phyloP scores from a whole-genome alignment of 2,797 vertebrate genomes.

The Anomalospiza imberbis region DNA sequence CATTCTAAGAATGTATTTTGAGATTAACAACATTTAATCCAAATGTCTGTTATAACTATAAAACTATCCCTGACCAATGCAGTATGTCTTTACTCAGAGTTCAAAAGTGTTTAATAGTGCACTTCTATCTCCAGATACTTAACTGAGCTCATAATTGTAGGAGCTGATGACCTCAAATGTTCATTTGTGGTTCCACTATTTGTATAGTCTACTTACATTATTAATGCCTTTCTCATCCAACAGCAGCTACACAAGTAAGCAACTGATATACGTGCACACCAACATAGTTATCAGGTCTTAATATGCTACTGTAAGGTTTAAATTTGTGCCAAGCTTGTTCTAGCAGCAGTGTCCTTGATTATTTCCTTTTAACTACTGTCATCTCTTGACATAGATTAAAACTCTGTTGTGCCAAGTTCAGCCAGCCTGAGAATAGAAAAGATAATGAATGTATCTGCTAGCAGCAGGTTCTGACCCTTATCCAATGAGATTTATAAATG shows the following conservation, averaged over 20 bases:
- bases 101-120: neutral
- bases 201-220: neutral
- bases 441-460: neutral
- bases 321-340: neutral
- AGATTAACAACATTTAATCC: neutral
- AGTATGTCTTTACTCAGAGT: neutral
- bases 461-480: neutral
- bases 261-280: neutral
- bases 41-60: neutral
- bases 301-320: neutral
- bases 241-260: neutral
- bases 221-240: neutral
- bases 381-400: neutral
- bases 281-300: neutral
- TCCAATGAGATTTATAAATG: neutral
- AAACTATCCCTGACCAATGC: neutral
- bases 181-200: conserved; percentile 1
- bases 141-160: neutral
- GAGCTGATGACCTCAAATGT: neutral
- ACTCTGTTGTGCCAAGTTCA: neutral
- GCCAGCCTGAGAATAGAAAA: neutral
- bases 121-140: neutral
- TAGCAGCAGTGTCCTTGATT: neutral
- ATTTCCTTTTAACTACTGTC: neutral
- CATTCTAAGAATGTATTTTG: neutral